These are phyloP conservation scores for Saccostrea echinata DNA, from an alignment of 1,140 invertebrate species.

Conservation along the genomic window DNA sequence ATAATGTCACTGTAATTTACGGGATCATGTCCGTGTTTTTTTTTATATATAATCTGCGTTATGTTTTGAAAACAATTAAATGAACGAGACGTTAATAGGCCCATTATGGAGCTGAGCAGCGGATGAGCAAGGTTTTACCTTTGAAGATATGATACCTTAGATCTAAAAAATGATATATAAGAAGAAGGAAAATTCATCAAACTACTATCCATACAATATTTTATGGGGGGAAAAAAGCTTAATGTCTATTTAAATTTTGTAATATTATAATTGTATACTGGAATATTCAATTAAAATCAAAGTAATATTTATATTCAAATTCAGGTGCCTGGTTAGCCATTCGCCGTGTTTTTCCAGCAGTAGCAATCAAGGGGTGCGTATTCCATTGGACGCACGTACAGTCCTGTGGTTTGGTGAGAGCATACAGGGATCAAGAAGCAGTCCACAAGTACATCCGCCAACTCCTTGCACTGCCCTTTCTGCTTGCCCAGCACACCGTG, in stretches of 20 bases:
- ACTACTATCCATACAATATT: no score
- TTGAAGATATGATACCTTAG: no score
- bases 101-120: no score
- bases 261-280: not conserved
- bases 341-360: no score
- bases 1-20: no score
- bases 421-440: not conserved
- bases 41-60: no score
- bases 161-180: no score
- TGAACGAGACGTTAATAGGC: no score
- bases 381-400: slow-evolving; percentile 50
- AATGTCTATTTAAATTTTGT: not conserved
- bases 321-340: slow-evolving; percentile 45
- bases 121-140: no score
- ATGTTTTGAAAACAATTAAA: no score
- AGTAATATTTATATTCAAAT: not conserved
- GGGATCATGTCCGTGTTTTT: no score
- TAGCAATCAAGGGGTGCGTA: slow-evolving; percentile 43
- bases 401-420: not conserved
- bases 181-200: no score
- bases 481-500: not conserved
- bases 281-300: not conserved
- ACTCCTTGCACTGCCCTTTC: not conserved
- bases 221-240: not conserved
- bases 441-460: not conserved